phyloP scores from a whole-genome alignment of 2,113 vertebrate genomes.

The Psilopsiagon aurifrons region DNA sequence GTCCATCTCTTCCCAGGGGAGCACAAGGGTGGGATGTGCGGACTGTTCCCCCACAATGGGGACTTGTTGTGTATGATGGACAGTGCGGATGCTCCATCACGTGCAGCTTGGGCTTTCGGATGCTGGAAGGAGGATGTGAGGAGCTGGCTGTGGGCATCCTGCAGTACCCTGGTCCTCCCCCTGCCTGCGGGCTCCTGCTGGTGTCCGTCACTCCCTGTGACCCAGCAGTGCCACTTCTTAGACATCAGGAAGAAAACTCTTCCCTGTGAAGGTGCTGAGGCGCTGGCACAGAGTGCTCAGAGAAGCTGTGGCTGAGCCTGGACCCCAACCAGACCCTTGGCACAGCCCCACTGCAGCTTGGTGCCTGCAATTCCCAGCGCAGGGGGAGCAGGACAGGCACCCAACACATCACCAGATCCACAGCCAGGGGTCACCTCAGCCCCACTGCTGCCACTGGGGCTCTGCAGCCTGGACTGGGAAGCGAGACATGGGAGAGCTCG shows the following conservation, averaged over 20 bases:
- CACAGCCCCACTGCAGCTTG: neutral
- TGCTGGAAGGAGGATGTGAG: neutral
- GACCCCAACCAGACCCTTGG: neutral
- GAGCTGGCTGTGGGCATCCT: neutral
- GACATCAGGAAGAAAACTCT: neutral
- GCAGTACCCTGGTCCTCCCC: neutral
- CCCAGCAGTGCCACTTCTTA: neutral
- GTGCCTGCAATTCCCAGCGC: neutral
- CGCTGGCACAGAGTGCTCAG: neutral
- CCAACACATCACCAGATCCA: rapidly evolving
- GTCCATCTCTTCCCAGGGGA: neutral
- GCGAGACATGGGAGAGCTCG: neutral
- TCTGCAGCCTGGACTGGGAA: neutral
- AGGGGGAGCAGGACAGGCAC: neutral
- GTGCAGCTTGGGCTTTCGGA: neutral
- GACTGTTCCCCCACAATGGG: neutral
- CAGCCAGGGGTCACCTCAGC: rapidly evolving
- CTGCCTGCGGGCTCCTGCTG: neutral
- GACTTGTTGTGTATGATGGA: neutral
- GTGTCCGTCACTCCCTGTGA: neutral
- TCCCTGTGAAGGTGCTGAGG: neutral
- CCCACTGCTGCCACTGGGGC: rapidly evolving
- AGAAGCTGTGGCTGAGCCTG: neutral
- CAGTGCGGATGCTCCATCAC: rapidly evolving
- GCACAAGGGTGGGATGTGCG: neutral